Evolutionary conservation across 2,797 vertebrate genomes (phyloP).

Genomic region (Lepus oiostolus): DNA sequence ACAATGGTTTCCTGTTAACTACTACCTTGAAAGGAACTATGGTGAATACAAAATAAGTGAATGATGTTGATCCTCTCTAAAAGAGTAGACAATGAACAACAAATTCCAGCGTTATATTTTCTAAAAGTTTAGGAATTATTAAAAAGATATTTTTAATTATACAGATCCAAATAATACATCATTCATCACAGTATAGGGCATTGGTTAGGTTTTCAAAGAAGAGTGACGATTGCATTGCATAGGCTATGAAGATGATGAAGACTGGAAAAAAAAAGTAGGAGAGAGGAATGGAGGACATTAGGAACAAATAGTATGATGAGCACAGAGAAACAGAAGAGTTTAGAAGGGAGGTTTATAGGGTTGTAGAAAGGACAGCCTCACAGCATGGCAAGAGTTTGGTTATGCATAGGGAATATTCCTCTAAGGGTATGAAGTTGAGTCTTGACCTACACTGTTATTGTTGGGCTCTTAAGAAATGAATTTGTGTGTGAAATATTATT

Average conservation of each 20-base stretch:
- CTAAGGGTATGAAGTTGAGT: not conserved
- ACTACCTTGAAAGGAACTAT: not conserved
- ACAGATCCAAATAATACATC: not conserved
- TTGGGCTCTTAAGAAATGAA: not conserved
- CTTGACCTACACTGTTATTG: not conserved
- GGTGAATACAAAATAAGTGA: not conserved
- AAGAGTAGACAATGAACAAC: not conserved
- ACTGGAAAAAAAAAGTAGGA: not conserved
- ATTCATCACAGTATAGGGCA: not conserved
- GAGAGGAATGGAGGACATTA: too few species aligned
- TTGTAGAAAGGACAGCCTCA: not conserved
- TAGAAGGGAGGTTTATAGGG: not conserved
- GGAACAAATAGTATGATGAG: not conserved
- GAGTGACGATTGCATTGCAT: not conserved
- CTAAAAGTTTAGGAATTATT: not conserved
- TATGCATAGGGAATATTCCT: not conserved
- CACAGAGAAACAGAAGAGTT: not conserved
- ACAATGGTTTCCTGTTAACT: not conserved
- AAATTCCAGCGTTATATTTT: constrained; percentile 14
- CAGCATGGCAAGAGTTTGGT: not conserved
- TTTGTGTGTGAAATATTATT: not conserved
- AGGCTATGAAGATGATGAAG: rapidly evolving
- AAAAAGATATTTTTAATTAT: not conserved
- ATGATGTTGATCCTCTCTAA: not conserved
- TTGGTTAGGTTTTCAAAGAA: not conserved